Evolutionary conservation across 37 sponge, comb jelly and placozoan genomes (phyloP).

Genomic region (Mnemiopsis leidyi): DNA sequence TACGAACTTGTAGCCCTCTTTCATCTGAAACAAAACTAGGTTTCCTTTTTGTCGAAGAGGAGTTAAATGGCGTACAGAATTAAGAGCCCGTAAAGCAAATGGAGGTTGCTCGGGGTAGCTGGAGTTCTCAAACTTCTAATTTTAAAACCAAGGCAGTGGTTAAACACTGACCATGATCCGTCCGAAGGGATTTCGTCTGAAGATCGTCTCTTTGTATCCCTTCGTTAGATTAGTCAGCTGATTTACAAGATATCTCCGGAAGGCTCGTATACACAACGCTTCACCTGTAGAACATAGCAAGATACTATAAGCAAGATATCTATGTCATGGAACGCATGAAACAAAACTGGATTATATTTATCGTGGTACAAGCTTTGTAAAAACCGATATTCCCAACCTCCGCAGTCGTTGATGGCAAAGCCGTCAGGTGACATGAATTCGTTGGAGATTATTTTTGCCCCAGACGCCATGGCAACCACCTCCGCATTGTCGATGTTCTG

Average conservation of each 20-base stretch:
- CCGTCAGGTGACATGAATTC: constrained; percentile 22
- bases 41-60: too few relatives aligned
- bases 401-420: background rate
- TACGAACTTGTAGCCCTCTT: constrained; percentile 7
- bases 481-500: constrained; percentile 22
- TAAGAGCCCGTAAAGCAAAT: too few relatives aligned
- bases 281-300: constrained; percentile 27
- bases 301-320: too few relatives aligned
- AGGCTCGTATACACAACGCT: constrained; percentile 4
- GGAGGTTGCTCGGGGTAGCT: too few relatives aligned
- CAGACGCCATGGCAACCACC: constrained; percentile 54
- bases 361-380: too few relatives aligned
- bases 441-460: background rate
- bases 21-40: constrained; percentile 19
- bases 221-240: background rate
- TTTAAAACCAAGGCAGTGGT: too few relatives aligned
- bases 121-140: too few relatives aligned
- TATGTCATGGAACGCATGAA: too few relatives aligned
- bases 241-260: constrained; percentile 5
- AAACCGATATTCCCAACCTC: too few relatives aligned
- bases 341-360: too few relatives aligned
- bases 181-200: constrained; percentile 16
- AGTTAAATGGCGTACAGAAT: too few relatives aligned
- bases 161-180: constrained; percentile 46
- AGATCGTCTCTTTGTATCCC: background rate